phyloP scores from a whole-genome alignment of 2,113 vertebrate genomes.

The Petrocephalus microphthalmus region DNA sequence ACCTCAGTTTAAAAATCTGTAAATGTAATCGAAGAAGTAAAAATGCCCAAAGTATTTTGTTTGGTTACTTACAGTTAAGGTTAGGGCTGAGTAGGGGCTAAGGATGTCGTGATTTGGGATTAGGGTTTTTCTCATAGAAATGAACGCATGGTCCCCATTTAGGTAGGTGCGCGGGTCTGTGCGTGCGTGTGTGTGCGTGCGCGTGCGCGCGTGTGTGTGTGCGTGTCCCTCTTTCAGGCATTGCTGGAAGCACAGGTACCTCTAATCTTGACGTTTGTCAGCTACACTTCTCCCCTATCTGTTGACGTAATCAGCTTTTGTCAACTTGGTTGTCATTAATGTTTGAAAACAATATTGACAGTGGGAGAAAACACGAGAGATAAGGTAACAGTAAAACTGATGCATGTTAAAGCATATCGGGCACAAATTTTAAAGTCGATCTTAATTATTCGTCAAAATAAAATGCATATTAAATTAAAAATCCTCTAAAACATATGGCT shows the following conservation, averaged over 20 bases:
- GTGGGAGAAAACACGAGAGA: background rate
- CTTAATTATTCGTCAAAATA: background rate
- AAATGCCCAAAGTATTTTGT: no score
- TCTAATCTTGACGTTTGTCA: slow-evolving; percentile 19
- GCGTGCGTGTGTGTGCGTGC: no score
- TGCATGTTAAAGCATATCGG: background rate
- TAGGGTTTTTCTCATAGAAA: no score
- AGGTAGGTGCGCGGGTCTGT: no score
- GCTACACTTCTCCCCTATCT: slow-evolving; percentile 24
- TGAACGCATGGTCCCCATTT: no score
- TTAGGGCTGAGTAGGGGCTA: no score
- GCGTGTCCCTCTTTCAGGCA: background rate
- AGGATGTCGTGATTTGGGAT: no score
- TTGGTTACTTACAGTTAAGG: no score
- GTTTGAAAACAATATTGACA: slow-evolving; percentile 1
- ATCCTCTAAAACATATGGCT: background rate
- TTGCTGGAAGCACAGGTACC: background rate
- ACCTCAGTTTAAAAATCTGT: no score
- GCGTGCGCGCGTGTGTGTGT: background rate
- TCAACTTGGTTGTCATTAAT: slow-evolving; percentile 1
- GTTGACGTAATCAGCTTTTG: slow-evolving; percentile 19
- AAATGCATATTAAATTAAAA: background rate
- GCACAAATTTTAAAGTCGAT: background rate
- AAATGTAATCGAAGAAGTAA: no score
- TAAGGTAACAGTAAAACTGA: background rate